Conservation (phyloP, 2,113 vertebrate genomes). For the Psammodynastes pulverulentus region DNA sequence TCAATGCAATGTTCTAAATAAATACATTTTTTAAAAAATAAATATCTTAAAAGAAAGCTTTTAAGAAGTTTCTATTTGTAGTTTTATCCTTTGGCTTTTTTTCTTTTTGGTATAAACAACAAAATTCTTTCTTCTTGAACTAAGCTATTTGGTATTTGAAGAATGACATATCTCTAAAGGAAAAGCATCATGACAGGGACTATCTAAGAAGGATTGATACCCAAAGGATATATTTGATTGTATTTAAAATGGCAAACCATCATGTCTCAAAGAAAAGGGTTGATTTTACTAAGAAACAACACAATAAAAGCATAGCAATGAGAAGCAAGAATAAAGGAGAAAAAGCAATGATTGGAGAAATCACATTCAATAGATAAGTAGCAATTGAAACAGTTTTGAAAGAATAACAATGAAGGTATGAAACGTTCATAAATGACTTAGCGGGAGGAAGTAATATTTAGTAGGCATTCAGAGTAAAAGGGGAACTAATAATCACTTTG, state of each 20-base stretch:
- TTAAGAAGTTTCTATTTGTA: background rate
- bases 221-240: background rate
- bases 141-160: background rate
- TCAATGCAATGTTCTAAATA: background rate
- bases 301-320: background rate
- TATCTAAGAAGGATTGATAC: background rate
- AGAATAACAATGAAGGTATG: background rate
- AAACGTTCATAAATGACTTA: background rate
- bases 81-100: background rate
- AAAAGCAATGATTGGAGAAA: background rate
- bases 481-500: background rate
- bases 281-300: background rate
- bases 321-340: background rate
- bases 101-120: background rate
- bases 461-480: background rate
- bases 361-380: background rate
- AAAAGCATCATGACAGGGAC: background rate
- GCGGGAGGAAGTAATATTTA: background rate
- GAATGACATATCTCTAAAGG: background rate
- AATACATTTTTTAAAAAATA: background rate
- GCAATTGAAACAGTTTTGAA: background rate
- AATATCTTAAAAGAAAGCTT: background rate
- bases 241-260: background rate
- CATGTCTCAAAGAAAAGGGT: background rate
- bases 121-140: background rate